A percentile compares a stretch with the other conserved stretches of the same genome.
phyloP scores from a whole-genome alignment of 2,113 vertebrate species.

The Bubo blakistoni region DNA sequence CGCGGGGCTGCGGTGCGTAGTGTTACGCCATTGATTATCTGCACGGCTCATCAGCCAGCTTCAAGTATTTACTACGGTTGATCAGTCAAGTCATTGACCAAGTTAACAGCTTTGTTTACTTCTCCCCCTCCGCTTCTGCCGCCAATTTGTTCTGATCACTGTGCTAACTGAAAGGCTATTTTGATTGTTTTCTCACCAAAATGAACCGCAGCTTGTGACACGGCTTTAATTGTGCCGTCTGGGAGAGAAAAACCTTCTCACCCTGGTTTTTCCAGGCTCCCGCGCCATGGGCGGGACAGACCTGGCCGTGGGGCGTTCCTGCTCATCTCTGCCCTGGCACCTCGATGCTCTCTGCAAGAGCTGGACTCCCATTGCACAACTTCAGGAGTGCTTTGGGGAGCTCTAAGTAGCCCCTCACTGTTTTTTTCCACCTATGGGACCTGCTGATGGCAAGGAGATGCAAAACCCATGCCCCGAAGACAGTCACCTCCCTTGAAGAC shows the following conservation, averaged over 20 bases:
- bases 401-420: neutral
- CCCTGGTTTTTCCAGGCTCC: neutral
- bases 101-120: constrained; percentile 47
- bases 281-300: neutral
- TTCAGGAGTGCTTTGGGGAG: neutral
- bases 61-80: neutral
- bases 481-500: neutral
- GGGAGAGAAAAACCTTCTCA: neutral
- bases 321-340: neutral
- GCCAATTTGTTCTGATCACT: neutral
- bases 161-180: neutral
- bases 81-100: constrained; percentile 25
- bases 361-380: neutral
- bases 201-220: neutral
- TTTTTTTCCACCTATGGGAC: neutral
- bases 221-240: neutral
- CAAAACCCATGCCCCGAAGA: neutral
- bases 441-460: neutral
- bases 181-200: neutral
- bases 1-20: neutral
- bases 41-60: neutral
- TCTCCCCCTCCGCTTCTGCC: neutral
- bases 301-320: neutral
- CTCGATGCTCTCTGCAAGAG: fast-evolving
- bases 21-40: neutral